A percentile compares a stretch with the other conserved stretches of the same genome.
Evolutionary conservation across 2,888 invertebrate genomes (phyloP).

Genomic region (Dermolepida albohirtum): DNA sequence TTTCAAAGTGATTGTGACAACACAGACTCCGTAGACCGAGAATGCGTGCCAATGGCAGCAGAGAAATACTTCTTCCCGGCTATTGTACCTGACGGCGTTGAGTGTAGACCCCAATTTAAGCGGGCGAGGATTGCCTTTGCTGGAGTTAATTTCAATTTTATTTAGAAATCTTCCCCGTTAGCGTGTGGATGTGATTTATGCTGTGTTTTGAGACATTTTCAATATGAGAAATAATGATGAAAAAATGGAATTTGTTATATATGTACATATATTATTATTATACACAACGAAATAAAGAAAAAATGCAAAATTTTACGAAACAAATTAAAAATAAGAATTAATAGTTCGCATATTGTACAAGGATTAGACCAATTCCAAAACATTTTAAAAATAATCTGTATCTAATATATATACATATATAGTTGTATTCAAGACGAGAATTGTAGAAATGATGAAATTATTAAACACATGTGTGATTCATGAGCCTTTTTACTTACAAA

Average conservation of each 20-base stretch:
- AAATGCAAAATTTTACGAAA: too few relatives aligned
- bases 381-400: too few relatives aligned
- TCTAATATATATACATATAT: too few relatives aligned
- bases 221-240: neutral
- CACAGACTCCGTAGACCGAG: constrained; percentile 21
- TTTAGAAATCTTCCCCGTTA: constrained; percentile 17
- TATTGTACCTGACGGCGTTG: constrained; percentile 36
- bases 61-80: constrained; percentile 7
- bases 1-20: constrained; percentile 60
- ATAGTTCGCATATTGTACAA: too few relatives aligned
- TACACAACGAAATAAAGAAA: too few relatives aligned
- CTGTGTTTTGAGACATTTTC: neutral
- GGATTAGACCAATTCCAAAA: too few relatives aligned
- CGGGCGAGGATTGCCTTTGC: constrained; percentile 24
- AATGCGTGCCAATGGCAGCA: constrained; percentile 36
- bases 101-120: constrained; percentile 25
- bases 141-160: constrained; percentile 29
- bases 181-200: constrained; percentile 31
- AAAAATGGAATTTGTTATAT: neutral
- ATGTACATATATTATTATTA: too few relatives aligned
- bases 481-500: too few relatives aligned
- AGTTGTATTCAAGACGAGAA: too few relatives aligned
- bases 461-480: too few relatives aligned
- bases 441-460: too few relatives aligned
- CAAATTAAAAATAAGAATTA: too few relatives aligned